A percentile compares a stretch with the other conserved stretches of the same genome.
Conservation (phyloP, 2,888 invertebrate species). For the Emmelina monodactyla region DNA sequence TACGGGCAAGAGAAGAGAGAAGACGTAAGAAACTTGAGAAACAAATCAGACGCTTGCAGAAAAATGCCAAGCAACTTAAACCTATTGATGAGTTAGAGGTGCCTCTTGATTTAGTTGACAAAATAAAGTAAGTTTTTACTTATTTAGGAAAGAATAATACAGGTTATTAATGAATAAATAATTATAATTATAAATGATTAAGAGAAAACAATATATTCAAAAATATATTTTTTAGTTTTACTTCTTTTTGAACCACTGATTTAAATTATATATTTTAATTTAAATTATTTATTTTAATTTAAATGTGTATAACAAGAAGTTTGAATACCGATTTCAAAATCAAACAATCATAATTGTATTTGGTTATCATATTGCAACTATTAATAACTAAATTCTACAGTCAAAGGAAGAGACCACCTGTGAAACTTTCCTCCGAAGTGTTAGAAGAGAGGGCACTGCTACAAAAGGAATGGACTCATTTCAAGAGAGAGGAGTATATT, state of each 20-base stretch:
- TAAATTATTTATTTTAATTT: too few species aligned
- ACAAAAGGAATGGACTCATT: slow-evolving; percentile 78
- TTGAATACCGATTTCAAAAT: too few species aligned
- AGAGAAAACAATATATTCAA: too few species aligned
- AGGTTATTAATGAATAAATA: too few species aligned
- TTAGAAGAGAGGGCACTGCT: slow-evolving; percentile 71
- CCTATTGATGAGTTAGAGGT: slow-evolving; percentile 89
- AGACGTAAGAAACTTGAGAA: slow-evolving; percentile 86
- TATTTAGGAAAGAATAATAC: too few species aligned
- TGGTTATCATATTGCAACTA: too few species aligned
- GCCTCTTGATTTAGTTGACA: slow-evolving; percentile 70
- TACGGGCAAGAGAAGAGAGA: slow-evolving; percentile 83
- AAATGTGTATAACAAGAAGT: too few species aligned
- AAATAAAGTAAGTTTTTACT: slow-evolving; percentile 60
- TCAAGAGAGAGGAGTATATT: slow-evolving; percentile 71
- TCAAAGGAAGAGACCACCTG: slow-evolving; percentile 51
- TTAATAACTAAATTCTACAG: slow-evolving; percentile 28
- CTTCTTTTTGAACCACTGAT: too few species aligned
- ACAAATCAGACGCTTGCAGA: slow-evolving; percentile 82
- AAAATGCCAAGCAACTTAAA: slow-evolving; percentile 82
- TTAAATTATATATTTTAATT: too few species aligned
- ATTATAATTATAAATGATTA: too few species aligned
- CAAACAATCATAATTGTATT: not conserved
- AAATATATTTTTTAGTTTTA: too few species aligned
- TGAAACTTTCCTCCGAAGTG: slow-evolving; percentile 61